Evolutionary conservation across 2,113 vertebrate species (phyloP).

Genomic region (Taxidea taxus): DNA sequence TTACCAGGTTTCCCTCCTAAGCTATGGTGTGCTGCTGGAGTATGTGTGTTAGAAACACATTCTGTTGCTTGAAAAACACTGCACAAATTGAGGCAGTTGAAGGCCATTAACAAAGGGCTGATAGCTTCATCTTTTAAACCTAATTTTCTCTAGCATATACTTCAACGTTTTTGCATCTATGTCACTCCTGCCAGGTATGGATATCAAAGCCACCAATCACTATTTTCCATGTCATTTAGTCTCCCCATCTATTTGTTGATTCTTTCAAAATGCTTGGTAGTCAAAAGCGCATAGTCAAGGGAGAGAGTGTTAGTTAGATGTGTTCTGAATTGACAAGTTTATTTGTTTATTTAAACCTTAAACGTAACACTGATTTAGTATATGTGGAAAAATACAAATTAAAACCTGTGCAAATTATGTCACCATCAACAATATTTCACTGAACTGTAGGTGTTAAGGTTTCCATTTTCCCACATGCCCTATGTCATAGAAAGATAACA

Average conservation of each 20-base stretch:
- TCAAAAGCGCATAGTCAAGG: not conserved
- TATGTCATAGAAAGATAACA: not conserved
- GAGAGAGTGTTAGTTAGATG: not conserved
- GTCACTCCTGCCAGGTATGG: not conserved
- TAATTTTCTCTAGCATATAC: not conserved
- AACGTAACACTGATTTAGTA: not conserved
- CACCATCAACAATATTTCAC: not conserved
- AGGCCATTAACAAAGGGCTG: not conserved
- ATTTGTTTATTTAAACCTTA: not conserved
- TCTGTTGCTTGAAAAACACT: slow-evolving; percentile 7
- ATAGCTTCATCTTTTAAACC: not conserved
- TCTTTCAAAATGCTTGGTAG: not conserved
- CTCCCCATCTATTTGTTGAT: slow-evolving; percentile 3
- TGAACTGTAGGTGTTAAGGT: not conserved
- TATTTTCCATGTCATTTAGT: slow-evolving; percentile 33
- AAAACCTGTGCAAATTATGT: not conserved
- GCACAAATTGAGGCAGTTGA: not conserved
- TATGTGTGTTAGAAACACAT: not conserved
- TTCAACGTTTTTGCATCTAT: not conserved
- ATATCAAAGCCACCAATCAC: slow-evolving; percentile 4
- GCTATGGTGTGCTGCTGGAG: not conserved
- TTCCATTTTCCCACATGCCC: not conserved
- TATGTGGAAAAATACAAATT: not conserved
- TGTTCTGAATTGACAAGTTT: not conserved
- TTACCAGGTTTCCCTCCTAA: not conserved